Conservation (phyloP, 1,140 invertebrate species). For the Euglossa dilemma region DNA sequence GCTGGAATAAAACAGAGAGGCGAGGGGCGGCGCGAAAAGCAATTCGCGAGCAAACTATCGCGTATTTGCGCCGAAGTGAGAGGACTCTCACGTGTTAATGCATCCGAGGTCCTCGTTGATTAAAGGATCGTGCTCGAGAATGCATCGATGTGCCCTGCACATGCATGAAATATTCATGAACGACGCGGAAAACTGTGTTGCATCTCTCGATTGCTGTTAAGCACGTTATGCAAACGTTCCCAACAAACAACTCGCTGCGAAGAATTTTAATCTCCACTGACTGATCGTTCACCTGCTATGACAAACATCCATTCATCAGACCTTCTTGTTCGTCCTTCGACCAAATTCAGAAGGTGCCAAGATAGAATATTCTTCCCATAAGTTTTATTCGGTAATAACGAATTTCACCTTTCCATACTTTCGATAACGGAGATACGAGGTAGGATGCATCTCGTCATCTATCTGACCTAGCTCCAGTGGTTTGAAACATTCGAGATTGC, state of each 20-base stretch:
- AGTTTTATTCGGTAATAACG: too few relatives aligned
- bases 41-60: neutral
- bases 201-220: neutral
- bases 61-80: neutral
- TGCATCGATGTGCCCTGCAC: neutral
- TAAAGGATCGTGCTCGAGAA: conserved; percentile 30
- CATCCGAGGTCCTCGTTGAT: conserved; percentile 11
- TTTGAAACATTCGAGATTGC: neutral
- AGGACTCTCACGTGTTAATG: neutral
- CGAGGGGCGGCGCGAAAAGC: neutral
- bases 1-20: neutral
- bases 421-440: too few relatives aligned
- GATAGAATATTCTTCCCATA: too few relatives aligned
- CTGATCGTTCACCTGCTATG: neutral
- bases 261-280: neutral
- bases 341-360: too few relatives aligned
- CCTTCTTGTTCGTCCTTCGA: too few relatives aligned
- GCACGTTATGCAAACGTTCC: neutral
- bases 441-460: neutral
- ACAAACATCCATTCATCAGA: too few relatives aligned
- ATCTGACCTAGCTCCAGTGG: neutral
- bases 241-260: neutral
- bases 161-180: conserved; percentile 37
- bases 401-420: too few relatives aligned
- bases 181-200: neutral